A percentile compares a stretch with the other conserved stretches of the same genome.
Evolutionary conservation across 2,113 vertebrate genomes (phyloP).

Genomic region (Cololabis saira): DNA sequence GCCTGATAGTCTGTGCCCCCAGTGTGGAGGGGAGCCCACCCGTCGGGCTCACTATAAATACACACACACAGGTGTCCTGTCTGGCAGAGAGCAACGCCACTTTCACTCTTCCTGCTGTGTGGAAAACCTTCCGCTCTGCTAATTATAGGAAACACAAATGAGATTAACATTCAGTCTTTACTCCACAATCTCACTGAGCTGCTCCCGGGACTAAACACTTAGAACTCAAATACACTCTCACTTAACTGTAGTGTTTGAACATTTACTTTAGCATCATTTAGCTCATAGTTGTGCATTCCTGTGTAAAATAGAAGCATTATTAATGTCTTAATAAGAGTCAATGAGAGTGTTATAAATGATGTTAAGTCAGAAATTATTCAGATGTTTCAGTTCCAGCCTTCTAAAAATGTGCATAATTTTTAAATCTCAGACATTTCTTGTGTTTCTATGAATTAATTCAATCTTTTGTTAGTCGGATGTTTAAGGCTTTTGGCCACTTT

Average conservation of each 20-base stretch:
- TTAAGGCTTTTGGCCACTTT: too few species aligned
- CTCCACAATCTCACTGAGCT: constrained; percentile 6
- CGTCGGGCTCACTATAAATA: not conserved
- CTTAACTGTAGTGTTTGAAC: too few species aligned
- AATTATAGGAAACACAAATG: constrained; percentile 57
- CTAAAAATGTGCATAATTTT: too few species aligned
- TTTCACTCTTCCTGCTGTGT: constrained; percentile 15
- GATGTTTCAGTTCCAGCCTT: too few species aligned
- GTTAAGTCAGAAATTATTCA: too few species aligned
- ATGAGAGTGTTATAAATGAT: too few species aligned
- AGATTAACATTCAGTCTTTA: constrained; percentile 38
- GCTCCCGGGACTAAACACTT: not conserved
- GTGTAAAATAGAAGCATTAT: too few species aligned
- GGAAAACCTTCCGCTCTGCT: constrained; percentile 14
- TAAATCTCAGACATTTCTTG: too few species aligned
- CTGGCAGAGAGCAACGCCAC: not conserved
- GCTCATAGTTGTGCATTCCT: too few species aligned
- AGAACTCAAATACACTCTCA: not conserved
- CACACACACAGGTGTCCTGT: not conserved
- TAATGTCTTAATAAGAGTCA: too few species aligned
- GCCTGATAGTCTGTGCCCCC: not conserved
- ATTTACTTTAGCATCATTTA: not conserved
- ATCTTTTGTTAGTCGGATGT: too few species aligned
- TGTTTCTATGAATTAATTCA: too few species aligned
- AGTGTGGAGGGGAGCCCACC: not conserved